Base-by-base conservation (phyloP, 2,113 vertebrate genomes). In the Climacteris rufus region DNA sequence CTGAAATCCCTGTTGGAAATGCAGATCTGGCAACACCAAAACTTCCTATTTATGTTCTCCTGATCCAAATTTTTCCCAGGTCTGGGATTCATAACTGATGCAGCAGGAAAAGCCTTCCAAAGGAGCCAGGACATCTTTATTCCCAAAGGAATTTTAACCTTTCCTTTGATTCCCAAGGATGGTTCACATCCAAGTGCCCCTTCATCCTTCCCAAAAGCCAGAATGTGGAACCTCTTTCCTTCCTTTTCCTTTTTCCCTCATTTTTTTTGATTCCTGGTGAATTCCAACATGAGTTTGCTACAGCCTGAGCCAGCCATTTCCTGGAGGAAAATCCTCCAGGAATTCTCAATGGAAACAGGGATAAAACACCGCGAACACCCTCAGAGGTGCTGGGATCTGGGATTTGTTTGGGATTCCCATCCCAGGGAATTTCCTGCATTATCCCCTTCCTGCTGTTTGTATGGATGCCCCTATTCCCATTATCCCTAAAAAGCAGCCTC, bases 41-140 rank as follows among this genome's bases (percentile, higher is more conserved):
- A 42, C 40, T 60, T 52, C 80, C 66, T 0, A 1, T 2, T 52
- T 70, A 42, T 24, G 8, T 35, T 19, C 54, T 15, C 20, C 20
- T 0, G 0, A 35, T 30, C 56, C 45, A 4, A 4, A 4, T 35
- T 71, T 30, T 70, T 30, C 31, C 54, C 35, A 15, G 9, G 18
- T 30, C 54, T 35, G 54, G 65, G 24, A 30, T 28, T 9, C 19
- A 44, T 4, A 19, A 20, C 7, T 1, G 23, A 6, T 10, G 54
- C 44, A 19, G 19, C 21, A 50, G 65, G 25, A 30, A 42, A 9
- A 20, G 4, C 7, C 5, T 60, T 23, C 31, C 31, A 11, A 24
- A 70, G 37, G 44, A 35, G 15, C 23, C 0, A 1, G 35, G 44
- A 42, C 1, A 1, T 71, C 35, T 52, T 35, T 35, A 10, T 10